Evolutionary conservation across 1,140 invertebrate genomes (phyloP), one percentile per base, ranked within the genome.

Genomic region (Philotrypesis tridentata): DNA sequence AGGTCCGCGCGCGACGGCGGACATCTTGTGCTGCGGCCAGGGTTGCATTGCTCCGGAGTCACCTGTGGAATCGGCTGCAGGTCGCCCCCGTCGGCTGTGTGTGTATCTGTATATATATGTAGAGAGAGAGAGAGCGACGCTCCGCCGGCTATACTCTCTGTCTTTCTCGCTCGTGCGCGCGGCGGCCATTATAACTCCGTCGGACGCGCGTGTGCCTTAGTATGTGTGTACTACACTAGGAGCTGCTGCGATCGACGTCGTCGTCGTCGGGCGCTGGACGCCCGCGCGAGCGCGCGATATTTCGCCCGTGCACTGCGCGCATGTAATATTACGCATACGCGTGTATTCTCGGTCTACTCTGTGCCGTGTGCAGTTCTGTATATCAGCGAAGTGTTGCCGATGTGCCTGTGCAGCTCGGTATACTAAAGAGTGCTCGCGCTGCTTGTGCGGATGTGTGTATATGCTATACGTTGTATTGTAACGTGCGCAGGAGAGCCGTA

Each of bases 1-100:
- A n/a, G n/a, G n/a, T n/a, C n/a, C 25, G 63, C 37, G 31, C 29
- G 67, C 67, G 17, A 70, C 68, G 68, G 68, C 68, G 68, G 68
- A 70, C 68, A 70, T 70, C 31, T 70, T 70, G 68, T n/a, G 68
- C 25, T 12, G 25, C 63, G 21, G 63, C 48, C 48, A 55, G 48
- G 21, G 48, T 55, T 17, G n/a, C 7, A 17, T 37, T 37, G n/a
- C 48, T 55, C 17, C 48, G 4, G 33, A 37, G 61, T 23, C 61
- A 29, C 61, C 23, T 11, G 23, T 25, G 61, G 11, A 29, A 29
- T 29, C 61, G 23, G 23, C 61, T 29, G 23, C 23, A 27, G 25
- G 11, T 29, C 61, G 61, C 27, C 11, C 61, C 4, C 0, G 23
- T n/a, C n/a, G n/a, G n/a, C n/a, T n/a, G n/a, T n/a, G n/a, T n/a